Evolutionary conservation across 2,797 vertebrate species (phyloP).

Genomic region (Myotis myotis): DNA sequence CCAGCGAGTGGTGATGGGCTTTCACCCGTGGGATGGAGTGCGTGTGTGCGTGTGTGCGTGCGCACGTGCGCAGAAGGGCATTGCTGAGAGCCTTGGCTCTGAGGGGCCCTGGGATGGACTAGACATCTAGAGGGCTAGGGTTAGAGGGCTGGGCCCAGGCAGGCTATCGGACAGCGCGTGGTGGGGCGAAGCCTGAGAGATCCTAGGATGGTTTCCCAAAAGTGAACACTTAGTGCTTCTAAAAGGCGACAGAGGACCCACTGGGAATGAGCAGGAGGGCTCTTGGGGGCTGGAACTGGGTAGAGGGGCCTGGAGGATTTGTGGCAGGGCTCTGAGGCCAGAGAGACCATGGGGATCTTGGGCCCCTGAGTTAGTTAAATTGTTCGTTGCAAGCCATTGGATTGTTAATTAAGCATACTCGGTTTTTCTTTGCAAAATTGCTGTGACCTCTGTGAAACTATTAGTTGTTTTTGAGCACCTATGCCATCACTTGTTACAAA

Average conservation of each 20-base stretch:
- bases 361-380: neutral
- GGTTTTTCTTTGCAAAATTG: neutral
- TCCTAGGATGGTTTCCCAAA: neutral
- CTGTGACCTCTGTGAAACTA: neutral
- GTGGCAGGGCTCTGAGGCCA: neutral
- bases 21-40: neutral
- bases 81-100: neutral
- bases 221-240: neutral
- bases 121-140: neutral
- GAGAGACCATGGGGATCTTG: neutral
- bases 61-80: too few species aligned
- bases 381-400: neutral
- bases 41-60: neutral
- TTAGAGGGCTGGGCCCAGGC: neutral
- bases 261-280: neutral
- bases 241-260: neutral
- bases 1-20: neutral
- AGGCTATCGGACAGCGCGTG: neutral
- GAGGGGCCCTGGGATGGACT: neutral
- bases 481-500: neutral
- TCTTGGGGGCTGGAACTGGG: neutral
- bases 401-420: neutral
- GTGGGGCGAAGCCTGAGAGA: neutral
- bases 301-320: neutral
- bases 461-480: neutral